Evolutionary conservation across 2,113 vertebrate species (phyloP), one percentile per base, ranked within the genome.

Genomic region (Nerophis lumbriciformis): DNA sequence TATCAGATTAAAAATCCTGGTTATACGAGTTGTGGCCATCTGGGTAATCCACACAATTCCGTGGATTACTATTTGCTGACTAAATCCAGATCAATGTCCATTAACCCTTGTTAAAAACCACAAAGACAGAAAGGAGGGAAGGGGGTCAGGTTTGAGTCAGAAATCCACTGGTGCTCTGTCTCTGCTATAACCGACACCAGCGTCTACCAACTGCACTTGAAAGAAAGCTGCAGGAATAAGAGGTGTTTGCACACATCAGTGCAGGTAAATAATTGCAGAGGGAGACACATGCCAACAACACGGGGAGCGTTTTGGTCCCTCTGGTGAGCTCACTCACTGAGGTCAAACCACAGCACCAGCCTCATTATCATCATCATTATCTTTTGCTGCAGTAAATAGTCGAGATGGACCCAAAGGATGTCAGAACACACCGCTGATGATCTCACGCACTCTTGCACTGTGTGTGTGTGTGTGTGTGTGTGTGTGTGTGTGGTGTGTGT

Each of bases 181-280:
- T 42, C 39, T 42, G 8, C 8, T 9, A 42, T 42, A 42, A 42
- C 39, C 10, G 7, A 42, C 8, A 42, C 8, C 8, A 42, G 39
- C 8, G 7, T 42, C 39, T 9, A 42, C 5, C 42, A 45, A 9
- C 10, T 11, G 42, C 42, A 12, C 5, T 12, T 45, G 10, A 45
- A 45, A 45, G 10, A 12, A 45, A 45, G 42, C 42, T 45, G 10
- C 42, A 45, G 10, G 11, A 11, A 45, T 54, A 86, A 72, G 72
- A 86, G 36, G 53, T 90, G 88, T 91, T 89, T 90, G 85, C 79
- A 85, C 86, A 90, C 88, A 88, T 71, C 56, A 57, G 53, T 36
- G 70, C 35, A 51, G 48, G 79, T 85, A 90, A 92, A 92, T 91
- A 90, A 87, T 59, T 87, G 28, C 91, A 77, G 67, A 76, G 91